Evolutionary conservation across 37 sponge, comb jelly and placozoan species (phyloP), one percentile per base, ranked within the genome.

Genomic region (Petrosia ficiformis): DNA sequence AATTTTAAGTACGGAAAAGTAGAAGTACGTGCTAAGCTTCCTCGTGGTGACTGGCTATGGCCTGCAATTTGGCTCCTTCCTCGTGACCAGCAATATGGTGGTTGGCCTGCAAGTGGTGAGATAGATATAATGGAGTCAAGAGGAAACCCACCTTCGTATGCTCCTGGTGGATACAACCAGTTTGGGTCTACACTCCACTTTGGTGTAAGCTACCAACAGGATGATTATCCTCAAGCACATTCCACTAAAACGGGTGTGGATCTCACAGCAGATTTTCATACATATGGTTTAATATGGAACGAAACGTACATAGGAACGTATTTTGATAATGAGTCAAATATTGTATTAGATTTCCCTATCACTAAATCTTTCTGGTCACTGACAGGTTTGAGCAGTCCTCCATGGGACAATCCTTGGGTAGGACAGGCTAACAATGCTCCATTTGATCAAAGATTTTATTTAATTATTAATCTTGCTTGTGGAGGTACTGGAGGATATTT

Each of bases 121-220:
- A 90, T 90, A 34, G 91, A 90, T 67, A 90, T 90, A 2, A 81
- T 90, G 86, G 86, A 90, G 70, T 85, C 91, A 14, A 43, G 87
- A 6, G 92, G 92, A 0, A 92, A 92, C 34, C 14, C 68, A 2
- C 83, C 92, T 3, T 69, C 71, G 28, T 92, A 92, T 58, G 14
- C 86, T 30, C 74, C 86, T 8, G 91, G 91, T 1, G 89, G 89
- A 1, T 78, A 67, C 38, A 42, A 90, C 57, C 66, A 71, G 29
- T 80, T 78, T 74, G 86, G 86, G 22, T 77, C 82, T 37, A 90
- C 91, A 11, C 76, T 90, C 34, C 91, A 90, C 72, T 90, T 70
- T 65, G 92, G 92, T 0, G 72, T 70, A 5, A 4, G 32, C 35
- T 67, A 24, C 19, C 14, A 4, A 33, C 73, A 81, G 34, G 83